Base-by-base conservation (phyloP, 2,888 invertebrate genomes). In the Drosophila atroscutellata region DNA sequence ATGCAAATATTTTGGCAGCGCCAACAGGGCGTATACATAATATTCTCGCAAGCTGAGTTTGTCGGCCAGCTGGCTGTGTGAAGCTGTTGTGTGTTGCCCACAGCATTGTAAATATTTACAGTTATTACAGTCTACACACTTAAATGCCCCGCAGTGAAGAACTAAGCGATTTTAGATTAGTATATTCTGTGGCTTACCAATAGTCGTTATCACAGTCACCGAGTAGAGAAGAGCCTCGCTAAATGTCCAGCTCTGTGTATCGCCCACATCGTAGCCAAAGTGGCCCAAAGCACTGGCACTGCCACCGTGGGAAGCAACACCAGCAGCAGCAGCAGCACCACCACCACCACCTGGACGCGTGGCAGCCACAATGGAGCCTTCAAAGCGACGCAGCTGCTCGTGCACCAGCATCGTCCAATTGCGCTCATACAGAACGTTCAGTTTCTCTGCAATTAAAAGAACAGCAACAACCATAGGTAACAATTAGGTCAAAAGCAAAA, bases 181-280 rank as follows among this genome's bases (percentile, higher is more conserved):
- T 36, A 32, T 20, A 30, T 32, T 30, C 24, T 51, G 56, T 1
- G 7, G 92, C 95, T 94, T 92, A 97, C 97, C 98, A 92, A 98
- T 97, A 60, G 98, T 98, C 76, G 97, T 98, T 91, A 97, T 96
- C 86, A 97, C 95, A 49, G 97, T 97, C 89, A 98, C 95, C 81
- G 97, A 97, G 92, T 97, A 98, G 55, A 98, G 94, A 28, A 98
- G 93, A 3, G 97, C 96, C 76, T 97, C 97, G 32, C 96, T 96
- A 92, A 97, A 97, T 0, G 96, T 96, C 97, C 97, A 97, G 92
- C 90, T 80, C 55, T 84, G 86, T 54, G 90, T 71, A 64, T 83
- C 86, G 70, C 71, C 77, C 8, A 42, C 67, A 51, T 85, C 90
- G 55, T 86, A 85, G 56, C 86, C 90, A 45, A 88, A 86, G 52